phyloP scores from a whole-genome alignment of 2,888 invertebrate species.

The Melikaiella ostensackeni region DNA sequence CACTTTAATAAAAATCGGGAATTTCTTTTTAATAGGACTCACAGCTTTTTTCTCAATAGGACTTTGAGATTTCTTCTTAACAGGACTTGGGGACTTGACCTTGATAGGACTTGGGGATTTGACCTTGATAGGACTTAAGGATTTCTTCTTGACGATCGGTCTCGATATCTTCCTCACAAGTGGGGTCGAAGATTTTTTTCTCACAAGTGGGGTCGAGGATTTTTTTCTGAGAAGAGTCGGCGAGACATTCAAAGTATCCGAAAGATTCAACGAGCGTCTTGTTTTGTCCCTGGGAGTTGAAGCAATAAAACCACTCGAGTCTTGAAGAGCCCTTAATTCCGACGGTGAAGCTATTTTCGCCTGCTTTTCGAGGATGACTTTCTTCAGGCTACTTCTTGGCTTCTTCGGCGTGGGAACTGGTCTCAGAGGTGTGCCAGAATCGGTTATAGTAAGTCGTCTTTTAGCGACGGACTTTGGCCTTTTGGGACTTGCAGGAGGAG shows the following conservation, averaged over 20 bases:
- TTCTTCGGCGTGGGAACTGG: slow-evolving; percentile 38
- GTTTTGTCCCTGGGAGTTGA: slow-evolving; percentile 48
- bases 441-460: slow-evolving; percentile 48
- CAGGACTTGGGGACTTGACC: slow-evolving; percentile 43
- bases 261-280: slow-evolving; percentile 28
- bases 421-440: slow-evolving; percentile 50
- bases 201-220: slow-evolving; percentile 3
- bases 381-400: slow-evolving; percentile 1
- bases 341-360: background rate
- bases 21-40: no score
- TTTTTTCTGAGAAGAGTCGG: slow-evolving; percentile 30
- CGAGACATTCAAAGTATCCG: slow-evolving; percentile 40
- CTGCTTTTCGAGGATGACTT: background rate
- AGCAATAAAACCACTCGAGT: slow-evolving; percentile 19
- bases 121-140: background rate
- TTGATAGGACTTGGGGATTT: background rate
- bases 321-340: background rate
- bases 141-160: background rate
- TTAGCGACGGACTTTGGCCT: slow-evolving; percentile 47
- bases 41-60: no score
- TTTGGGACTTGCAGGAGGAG: slow-evolving; percentile 48
- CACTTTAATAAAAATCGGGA: no score
- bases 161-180: background rate
- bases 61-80: background rate
- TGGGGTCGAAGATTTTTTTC: slow-evolving; percentile 4